Percentiles rank a stretch among this genome's conserved stretches.
phyloP scores from a whole-genome alignment of 2,797 vertebrate genomes.

The Erpetoichthys calabaricus region DNA sequence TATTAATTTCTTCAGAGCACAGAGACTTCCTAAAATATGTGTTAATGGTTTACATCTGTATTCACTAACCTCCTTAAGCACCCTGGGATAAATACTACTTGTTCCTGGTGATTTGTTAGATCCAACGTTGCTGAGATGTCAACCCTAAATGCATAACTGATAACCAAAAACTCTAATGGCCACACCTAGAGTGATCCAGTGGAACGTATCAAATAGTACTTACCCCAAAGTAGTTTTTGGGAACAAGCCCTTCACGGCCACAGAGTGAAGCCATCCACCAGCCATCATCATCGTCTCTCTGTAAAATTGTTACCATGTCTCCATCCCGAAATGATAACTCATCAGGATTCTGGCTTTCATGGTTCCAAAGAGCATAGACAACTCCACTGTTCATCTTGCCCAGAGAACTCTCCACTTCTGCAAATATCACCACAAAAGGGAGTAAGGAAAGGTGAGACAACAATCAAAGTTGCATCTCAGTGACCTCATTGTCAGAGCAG shows the following conservation, averaged over 20 bases:
- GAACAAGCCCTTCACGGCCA: slow-evolving; percentile 76
- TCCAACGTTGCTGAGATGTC: neutral
- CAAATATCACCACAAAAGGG: slow-evolving; percentile 6
- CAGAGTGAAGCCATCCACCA: slow-evolving; percentile 86
- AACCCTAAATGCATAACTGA: neutral
- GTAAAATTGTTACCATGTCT: slow-evolving; percentile 75
- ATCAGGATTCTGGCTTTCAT: slow-evolving; percentile 62
- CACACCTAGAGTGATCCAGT: too few species aligned
- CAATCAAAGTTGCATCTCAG: neutral
- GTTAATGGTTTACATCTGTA: too few species aligned
- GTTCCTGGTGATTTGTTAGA: too few species aligned
- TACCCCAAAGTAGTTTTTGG: slow-evolving; percentile 86
- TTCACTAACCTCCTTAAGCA: too few species aligned
- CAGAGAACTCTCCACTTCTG: slow-evolving; percentile 73
- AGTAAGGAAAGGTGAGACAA: neutral
- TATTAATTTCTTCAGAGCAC: too few species aligned
- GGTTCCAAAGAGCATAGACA: slow-evolving; percentile 76
- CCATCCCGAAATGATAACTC: slow-evolving; percentile 79
- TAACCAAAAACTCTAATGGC: too few species aligned
- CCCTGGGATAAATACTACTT: too few species aligned
- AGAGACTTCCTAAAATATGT: too few species aligned
- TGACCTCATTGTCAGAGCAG: too few species aligned
- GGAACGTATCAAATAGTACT: slow-evolving; percentile 17
- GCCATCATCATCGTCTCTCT: slow-evolving; percentile 55
- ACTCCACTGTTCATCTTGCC: slow-evolving; percentile 65